A percentile compares a stretch with the other conserved stretches of the same genome.
Evolutionary conservation across 2,113 vertebrate species (phyloP).

Genomic region (Cebus imitator): DNA sequence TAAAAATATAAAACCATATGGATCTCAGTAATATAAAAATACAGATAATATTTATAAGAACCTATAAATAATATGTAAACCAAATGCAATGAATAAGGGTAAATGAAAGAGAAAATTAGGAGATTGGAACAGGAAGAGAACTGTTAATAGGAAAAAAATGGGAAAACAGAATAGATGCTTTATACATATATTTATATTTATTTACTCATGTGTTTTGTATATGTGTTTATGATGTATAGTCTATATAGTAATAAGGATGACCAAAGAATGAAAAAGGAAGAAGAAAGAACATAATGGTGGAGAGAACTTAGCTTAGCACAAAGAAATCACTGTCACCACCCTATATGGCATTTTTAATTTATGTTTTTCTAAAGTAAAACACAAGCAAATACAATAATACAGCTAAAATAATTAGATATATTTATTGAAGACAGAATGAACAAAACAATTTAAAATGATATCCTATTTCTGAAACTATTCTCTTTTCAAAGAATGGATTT

Average conservation of each 20-base stretch:
- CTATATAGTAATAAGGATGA: background rate
- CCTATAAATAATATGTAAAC: background rate
- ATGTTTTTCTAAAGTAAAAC: background rate
- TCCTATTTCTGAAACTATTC: background rate
- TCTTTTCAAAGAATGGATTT: background rate
- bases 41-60: background rate
- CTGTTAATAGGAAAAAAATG: background rate
- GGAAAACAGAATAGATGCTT: background rate
- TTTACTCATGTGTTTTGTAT: background rate
- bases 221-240: background rate
- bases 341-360: background rate
- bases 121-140: background rate
- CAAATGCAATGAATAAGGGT: background rate
- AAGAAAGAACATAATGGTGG: background rate
- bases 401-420: background rate
- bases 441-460: background rate
- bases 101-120: background rate
- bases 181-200: background rate
- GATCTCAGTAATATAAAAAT: background rate
- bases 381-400: background rate
- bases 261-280: background rate
- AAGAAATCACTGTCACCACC: background rate
- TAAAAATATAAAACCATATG: background rate
- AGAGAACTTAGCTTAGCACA: background rate
- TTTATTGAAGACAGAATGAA: background rate